Conservation (phyloP, 2,113 vertebrate species). For the Barbus barbus region DNA sequence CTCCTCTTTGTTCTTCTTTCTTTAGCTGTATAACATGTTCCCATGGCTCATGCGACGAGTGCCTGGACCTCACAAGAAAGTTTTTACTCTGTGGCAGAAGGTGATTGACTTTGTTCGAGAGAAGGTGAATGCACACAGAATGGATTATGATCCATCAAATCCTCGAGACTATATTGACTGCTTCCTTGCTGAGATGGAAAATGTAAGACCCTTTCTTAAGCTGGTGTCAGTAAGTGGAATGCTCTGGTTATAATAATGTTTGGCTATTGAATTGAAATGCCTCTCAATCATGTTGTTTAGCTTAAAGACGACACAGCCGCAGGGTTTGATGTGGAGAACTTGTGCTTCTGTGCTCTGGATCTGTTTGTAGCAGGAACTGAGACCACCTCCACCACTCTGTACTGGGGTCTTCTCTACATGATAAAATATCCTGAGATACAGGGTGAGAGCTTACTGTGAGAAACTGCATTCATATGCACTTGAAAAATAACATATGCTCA, state of each 20-base stretch:
- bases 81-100: slow-evolving; percentile 47
- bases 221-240: background rate
- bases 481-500: background rate
- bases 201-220: slow-evolving; percentile 65
- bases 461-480: background rate
- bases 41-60: slow-evolving; percentile 73
- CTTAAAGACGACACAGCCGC: slow-evolving; percentile 45
- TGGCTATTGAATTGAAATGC: background rate
- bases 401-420: slow-evolving; percentile 58
- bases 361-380: slow-evolving; percentile 81
- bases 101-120: slow-evolving; percentile 59
- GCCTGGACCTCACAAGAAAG: slow-evolving; percentile 75
- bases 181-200: slow-evolving; percentile 80
- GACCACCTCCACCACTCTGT: slow-evolving; percentile 78
- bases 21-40: slow-evolving; percentile 71
- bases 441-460: background rate
- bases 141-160: slow-evolving; percentile 70
- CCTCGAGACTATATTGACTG: slow-evolving; percentile 81
- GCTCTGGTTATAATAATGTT: too few relatives aligned
- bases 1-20: background rate
- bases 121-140: slow-evolving; percentile 73
- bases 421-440: too few relatives aligned
- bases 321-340: slow-evolving; percentile 71
- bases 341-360: slow-evolving; percentile 68
- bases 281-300: background rate